phyloP scores from a whole-genome alignment of 2,797 vertebrate genomes.

The Syndactyla subalaris region DNA sequence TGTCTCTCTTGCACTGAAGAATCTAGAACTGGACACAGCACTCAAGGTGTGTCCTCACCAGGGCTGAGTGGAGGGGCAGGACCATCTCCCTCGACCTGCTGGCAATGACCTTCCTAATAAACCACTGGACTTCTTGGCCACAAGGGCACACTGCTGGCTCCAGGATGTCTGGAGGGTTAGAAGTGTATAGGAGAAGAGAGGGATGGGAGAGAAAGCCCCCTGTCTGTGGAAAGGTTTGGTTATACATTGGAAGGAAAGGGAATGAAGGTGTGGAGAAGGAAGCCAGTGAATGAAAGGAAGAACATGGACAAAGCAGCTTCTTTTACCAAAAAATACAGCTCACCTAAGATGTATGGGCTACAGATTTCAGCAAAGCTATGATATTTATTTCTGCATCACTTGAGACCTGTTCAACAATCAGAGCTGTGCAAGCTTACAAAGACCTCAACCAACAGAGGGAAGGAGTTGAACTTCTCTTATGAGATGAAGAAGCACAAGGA shows the following conservation, averaged over 20 bases:
- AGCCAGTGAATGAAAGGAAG: not conserved
- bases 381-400: not conserved
- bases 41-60: not conserved
- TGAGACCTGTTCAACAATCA: not conserved
- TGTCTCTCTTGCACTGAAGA: not conserved
- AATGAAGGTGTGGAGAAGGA: not conserved
- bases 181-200: not conserved
- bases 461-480: not conserved
- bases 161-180: not conserved
- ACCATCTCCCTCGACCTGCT: not conserved
- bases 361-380: not conserved
- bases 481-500: not conserved
- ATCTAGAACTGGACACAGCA: not conserved
- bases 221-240: not conserved
- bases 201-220: accelerated
- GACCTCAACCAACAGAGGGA: not conserved
- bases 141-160: not conserved
- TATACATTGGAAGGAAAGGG: not conserved
- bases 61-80: not conserved
- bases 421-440: not conserved
- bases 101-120: not conserved
- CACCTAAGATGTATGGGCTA: not conserved
- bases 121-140: not conserved
- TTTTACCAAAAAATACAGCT: not conserved
- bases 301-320: not conserved